Evolutionary conservation across 2,797 vertebrate genomes (phyloP), one percentile per base, ranked within the genome.

Genomic region (Takifugu rubripes): DNA sequence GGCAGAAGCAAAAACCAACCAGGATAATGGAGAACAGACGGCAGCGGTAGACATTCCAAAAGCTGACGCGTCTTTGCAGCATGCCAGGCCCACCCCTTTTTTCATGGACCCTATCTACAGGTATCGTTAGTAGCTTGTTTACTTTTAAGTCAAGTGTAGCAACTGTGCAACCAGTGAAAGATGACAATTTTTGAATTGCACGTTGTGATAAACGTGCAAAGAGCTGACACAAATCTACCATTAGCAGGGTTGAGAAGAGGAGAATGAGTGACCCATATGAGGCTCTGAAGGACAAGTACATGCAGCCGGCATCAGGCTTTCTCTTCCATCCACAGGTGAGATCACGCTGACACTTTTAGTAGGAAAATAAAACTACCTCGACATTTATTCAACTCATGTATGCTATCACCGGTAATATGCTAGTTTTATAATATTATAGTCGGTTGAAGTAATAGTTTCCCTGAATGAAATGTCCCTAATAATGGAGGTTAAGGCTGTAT

Each of bases 221-320:
- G 84, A 91, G 73, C 90, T 92, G 71, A 92, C 84, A 74, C 80
- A 92, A 93, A 91, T 97, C 90, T 92, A 93, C 90, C 86, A 84
- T 96, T 95, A 94, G 92, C 96, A 99, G 97, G 95, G 97, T 99
- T 95, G 97, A 99, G 89, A 99, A 99, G 90, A 96, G 97, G 94
- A 99, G 98, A 84, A 92, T 98, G 88, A 95, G 91, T 62, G 97
- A 99, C 86, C 97, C 97, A 81, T 95, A 98, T 88, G 96, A 98
- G 92, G 93, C 93, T 89, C 94, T 99, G 85, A 99, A 99, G 88
- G 96, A 99, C 86, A 99, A 99, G 85, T 99, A 97, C 90, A 97
- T 99, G 95, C 94, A 96, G 69, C 95, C 96, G 44, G 89, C 94
- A 57, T 96, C 97, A 0, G 95, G 96, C 74, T 98, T 99, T 90